Percentiles rank a stretch among this genome's conserved stretches.
These are phyloP conservation scores for Typhlichthys subterraneus DNA, from an alignment of 2,797 vertebrate species.

Conservation along the genomic window DNA sequence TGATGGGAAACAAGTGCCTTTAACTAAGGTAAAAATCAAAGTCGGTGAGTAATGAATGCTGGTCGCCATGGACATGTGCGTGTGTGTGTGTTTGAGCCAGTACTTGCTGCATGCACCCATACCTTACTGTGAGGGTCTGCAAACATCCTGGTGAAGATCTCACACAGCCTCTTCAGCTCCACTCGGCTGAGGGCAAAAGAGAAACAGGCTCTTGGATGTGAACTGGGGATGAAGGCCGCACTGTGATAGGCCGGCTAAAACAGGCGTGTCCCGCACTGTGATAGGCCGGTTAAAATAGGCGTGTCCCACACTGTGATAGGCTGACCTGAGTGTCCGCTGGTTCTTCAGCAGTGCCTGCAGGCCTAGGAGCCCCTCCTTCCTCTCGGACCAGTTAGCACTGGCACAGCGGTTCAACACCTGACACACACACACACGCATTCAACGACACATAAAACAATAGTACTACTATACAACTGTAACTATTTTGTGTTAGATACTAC, in stretches of 20 bases:
- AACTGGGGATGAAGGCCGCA: not conserved
- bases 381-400: slow-evolving; percentile 96
- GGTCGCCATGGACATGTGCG: slow-evolving; percentile 19
- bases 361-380: slow-evolving; percentile 93
- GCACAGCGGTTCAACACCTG: slow-evolving; percentile 94
- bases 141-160: slow-evolving; percentile 99
- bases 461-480: not conserved
- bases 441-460: not conserved
- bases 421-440: not conserved
- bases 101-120: slow-evolving; percentile 61
- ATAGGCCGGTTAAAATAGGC: slow-evolving; percentile 23
- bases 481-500: not conserved
- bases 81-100: not conserved
- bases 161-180: slow-evolving; percentile 96
- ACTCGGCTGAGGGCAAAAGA: slow-evolving; percentile 83
- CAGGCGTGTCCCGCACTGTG: not conserved
- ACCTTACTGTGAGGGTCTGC: slow-evolving; percentile 99
- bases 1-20: slow-evolving; percentile 48
- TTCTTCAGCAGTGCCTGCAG: slow-evolving; percentile 91
- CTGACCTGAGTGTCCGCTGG: slow-evolving; percentile 92
- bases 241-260: slow-evolving; percentile 20
- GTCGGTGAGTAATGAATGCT: slow-evolving; percentile 41
- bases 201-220: not conserved
- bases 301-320: not conserved
- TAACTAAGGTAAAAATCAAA: slow-evolving; percentile 57